A percentile compares a stretch with the other conserved stretches of the same genome.
phyloP scores from a whole-genome alignment of 2,113 vertebrate species.

The Egretta garzetta region DNA sequence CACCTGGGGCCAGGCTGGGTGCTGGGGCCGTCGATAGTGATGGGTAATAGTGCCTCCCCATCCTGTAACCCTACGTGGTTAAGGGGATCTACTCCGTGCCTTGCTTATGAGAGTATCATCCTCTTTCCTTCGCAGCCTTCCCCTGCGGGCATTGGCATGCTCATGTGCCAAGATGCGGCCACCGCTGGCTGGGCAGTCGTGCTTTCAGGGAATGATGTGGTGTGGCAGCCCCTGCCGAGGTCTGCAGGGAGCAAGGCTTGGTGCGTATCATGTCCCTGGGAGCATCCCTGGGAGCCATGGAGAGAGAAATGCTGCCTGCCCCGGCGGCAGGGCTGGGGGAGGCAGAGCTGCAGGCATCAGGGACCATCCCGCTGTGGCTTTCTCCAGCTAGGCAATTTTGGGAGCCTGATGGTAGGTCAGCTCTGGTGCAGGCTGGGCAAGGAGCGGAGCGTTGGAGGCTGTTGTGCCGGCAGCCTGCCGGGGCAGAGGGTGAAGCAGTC shows the following conservation, averaged over 20 bases:
- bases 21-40: rapidly evolving
- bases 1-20: not conserved
- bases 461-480: not conserved
- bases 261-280: not conserved
- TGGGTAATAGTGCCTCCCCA: not conserved
- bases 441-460: not conserved
- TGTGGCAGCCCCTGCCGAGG: not conserved
- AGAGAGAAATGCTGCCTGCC: not conserved
- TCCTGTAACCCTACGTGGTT: not conserved
- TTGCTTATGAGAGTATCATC: not conserved
- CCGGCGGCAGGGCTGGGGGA: not conserved
- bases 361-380: not conserved
- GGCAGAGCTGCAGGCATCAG: not conserved
- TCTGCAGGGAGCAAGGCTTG: not conserved
- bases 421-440: not conserved
- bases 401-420: not conserved
- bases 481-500: not conserved
- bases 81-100: not conserved
- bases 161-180: rapidly evolving
- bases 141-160: not conserved
- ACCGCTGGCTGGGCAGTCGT: not conserved
- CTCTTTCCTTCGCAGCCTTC: not conserved
- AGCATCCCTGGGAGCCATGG: not conserved
- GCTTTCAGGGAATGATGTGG: not conserved
- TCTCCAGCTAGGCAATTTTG: not conserved